phyloP scores from a whole-genome alignment of 2,797 vertebrate species.

The Psittacula echo region DNA sequence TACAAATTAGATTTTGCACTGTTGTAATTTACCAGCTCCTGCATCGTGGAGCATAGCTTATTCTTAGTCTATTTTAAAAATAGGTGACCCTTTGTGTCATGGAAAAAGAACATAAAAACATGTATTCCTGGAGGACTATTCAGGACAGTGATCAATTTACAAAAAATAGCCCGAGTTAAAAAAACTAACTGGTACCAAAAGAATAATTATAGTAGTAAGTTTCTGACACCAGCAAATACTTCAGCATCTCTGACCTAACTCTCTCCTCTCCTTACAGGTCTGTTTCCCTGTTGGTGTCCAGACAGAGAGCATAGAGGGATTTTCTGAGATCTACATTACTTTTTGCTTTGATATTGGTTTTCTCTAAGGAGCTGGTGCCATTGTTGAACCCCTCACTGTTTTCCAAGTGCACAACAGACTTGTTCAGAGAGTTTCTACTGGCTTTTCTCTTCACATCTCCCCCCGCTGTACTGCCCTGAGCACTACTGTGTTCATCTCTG shows the following conservation, averaged over 20 bases:
- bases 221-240: conserved; percentile 17
- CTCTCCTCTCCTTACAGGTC: conserved; percentile 82
- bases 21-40: conserved; percentile 64
- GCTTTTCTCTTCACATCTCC: conserved; percentile 80
- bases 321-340: conserved; percentile 88
- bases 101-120: conserved; percentile 67
- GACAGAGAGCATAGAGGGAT: conserved; percentile 93
- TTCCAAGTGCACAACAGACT: conserved; percentile 82
- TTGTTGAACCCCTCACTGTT: conserved; percentile 77
- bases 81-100: conserved; percentile 71
- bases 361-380: conserved; percentile 78
- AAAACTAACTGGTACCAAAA: conserved; percentile 66
- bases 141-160: conserved; percentile 20
- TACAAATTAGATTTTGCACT: conserved; percentile 58
- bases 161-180: conserved; percentile 57
- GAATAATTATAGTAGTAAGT: background rate
- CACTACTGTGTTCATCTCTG: conserved; percentile 85
- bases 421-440: conserved; percentile 81
- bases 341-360: conserved; percentile 89
- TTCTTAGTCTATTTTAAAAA: conserved; percentile 79
- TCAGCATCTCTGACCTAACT: background rate
- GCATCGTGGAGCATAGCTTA: conserved; percentile 71
- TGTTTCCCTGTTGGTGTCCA: conserved; percentile 90
- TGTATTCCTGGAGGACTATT: conserved; percentile 36
- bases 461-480: conserved; percentile 60